Percentiles rank a stretch among this genome's conserved stretches.
Conservation (phyloP, 2,888 invertebrate genomes). For the Lamellibrachia columna region DNA sequence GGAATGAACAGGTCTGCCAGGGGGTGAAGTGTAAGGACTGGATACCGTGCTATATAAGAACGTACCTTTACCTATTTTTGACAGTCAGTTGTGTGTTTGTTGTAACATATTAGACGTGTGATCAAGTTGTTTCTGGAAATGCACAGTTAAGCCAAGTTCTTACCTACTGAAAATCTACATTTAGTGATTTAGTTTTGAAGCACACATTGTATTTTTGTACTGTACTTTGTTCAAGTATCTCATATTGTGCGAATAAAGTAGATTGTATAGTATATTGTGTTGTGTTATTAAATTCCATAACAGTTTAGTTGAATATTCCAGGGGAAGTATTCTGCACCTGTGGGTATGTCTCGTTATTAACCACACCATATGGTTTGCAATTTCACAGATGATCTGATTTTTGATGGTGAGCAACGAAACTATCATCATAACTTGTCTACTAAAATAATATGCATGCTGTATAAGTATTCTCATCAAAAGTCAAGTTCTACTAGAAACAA, state of each 20-base stretch:
- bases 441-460: too few relatives aligned
- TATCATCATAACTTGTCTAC: too few relatives aligned
- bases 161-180: neutral
- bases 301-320: neutral
- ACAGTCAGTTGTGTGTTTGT: neutral
- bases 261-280: constrained; percentile 3
- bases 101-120: constrained; percentile 1
- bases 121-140: neutral
- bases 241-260: constrained; percentile 16
- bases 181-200: neutral
- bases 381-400: too few relatives aligned
- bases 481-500: too few relatives aligned
- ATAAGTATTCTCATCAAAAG: too few relatives aligned
- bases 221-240: constrained; percentile 16
- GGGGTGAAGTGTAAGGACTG: too few relatives aligned
- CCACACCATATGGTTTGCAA: too few relatives aligned
- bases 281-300: neutral
- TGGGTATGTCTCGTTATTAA: too few relatives aligned
- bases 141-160: neutral
- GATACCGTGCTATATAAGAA: too few relatives aligned
- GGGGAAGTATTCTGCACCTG: too few relatives aligned
- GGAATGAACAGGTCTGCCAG: too few relatives aligned
- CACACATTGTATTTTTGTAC: constrained; percentile 16
- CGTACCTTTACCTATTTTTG: neutral
- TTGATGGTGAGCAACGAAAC: too few relatives aligned